Base-by-base conservation (phyloP, 2,797 vertebrate genomes). In the Neomorphus geoffroyi region DNA sequence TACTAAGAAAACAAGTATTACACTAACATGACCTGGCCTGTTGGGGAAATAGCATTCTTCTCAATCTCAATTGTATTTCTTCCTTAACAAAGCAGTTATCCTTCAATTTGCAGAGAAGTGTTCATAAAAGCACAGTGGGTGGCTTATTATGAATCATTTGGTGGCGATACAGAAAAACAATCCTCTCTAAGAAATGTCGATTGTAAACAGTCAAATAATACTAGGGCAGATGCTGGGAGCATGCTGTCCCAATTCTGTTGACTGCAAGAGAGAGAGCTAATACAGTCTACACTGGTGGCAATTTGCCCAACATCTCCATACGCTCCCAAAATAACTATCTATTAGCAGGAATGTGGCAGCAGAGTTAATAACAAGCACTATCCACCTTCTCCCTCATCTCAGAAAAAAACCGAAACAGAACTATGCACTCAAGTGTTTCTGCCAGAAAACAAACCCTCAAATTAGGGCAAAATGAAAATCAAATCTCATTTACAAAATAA, bases 391-490 rank as follows among this genome's bases (percentile, higher is more conserved):
- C 84, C 54, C 50, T 83, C 73, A 27, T 53, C 60, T 85, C 71
- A 51, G 79, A 24, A 45, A 79, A 86, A 50, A 70, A 11, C 6
- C 23, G n/a, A 91, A 91, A 70, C 48, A 94, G 91, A 96, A 97
- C 96, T 97, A 96, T 94, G 95, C 91, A 93, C 90, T 96, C 94
- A 88, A 35, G 72, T 90, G 78, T 93, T 83, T 95, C 88, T 96
- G 60, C 82, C 89, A 85, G 91, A 94, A 96, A 94, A 79, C 26
- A 96, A 91, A 86, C 77, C 97, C 97, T 97, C 96, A 88, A 80
- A 96, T 96, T 80, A 96, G 96, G 97, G 97, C 66, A 96, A 96
- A 97, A 93, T 48, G 83, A 88, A 95, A 96, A 57, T 23, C 32
- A 70, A 86, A 80, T 80, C 72, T 95, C 90, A 93, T 96, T 95